Base-by-base conservation (phyloP, 2,113 vertebrate genomes). In the Marcusenius ussheri region DNA sequence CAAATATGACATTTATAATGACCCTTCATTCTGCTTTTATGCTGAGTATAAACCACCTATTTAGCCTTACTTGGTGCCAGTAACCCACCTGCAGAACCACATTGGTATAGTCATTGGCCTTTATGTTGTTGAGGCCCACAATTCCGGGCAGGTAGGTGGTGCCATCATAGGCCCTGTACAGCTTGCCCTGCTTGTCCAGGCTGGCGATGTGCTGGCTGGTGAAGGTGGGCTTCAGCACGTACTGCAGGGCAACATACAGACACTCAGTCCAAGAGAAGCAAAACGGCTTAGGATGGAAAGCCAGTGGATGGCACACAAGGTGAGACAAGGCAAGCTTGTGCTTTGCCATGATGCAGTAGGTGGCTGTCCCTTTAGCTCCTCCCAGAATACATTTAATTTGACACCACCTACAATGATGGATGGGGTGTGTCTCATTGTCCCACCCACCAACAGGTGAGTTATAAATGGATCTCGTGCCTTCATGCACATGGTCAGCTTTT, bases 91-190 rank as follows among this genome's bases (percentile, higher is more conserved):
- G 98, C 17, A 99, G 95, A 46, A 99, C 97, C 0, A 98, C 98
- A 0, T 99, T 99, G 91, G 98, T 98, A 0, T 99, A 99, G 93
- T 99, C 98, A 0, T 99, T 99, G 91, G 98, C 98, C 93, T 99
- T 99, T 93, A 99, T 99, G 93, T 99, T 99, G 94, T 99, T 99
- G 92, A 99, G 96, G 5, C 98, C 98, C 89, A 99, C 98, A 0
- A 99, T 99, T 90, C 98, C 98, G 0, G 98, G 98, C 90, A 99
- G 95, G 92, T 99, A 99, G 0, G 98, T 99, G n/a, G 98, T 99
- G n/a, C 98, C 98, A 10, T 99, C 98, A 0, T 99, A 99, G 0
- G 98, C 98, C 17, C 98, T 93, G 31, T 98, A 99, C 42, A 99
- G 95, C 91, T 98, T 98, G 47, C 98, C 98, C 90, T 99, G 98